Percentiles rank a stretch among this genome's conserved stretches.
Conservation (phyloP, 30 jellyfish, hydroid and myxozoan species). For the Hydractinia symbiolongicarpus region DNA sequence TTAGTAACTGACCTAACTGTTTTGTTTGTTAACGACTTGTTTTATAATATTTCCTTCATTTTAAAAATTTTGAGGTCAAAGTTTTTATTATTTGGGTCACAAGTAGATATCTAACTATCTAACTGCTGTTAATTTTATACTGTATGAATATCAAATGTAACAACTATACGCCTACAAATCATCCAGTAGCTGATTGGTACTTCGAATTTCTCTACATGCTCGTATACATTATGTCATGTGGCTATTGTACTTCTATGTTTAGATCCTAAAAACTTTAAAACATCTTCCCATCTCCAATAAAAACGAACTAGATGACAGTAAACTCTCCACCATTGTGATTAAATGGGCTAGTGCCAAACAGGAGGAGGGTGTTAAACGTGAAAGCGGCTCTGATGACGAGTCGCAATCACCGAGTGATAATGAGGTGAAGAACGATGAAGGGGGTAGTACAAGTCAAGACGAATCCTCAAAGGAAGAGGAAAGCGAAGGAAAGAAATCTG, state of each 20-base stretch:
- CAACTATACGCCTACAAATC: too few relatives aligned
- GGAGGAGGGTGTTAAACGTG: slow-evolving; percentile 10
- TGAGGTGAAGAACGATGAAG: slow-evolving; percentile 41
- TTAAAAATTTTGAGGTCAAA: too few relatives aligned
- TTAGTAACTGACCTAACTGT: too few relatives aligned
- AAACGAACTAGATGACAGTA: slow-evolving; percentile 88
- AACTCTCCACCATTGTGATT: slow-evolving; percentile 50
- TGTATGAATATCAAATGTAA: too few relatives aligned
- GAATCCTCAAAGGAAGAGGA: slow-evolving; percentile 26
- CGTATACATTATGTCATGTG: not conserved
- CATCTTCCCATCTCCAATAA: slow-evolving; percentile 86
- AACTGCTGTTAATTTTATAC: too few relatives aligned
- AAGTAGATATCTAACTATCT: too few relatives aligned
- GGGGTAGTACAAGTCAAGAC: slow-evolving; percentile 7
- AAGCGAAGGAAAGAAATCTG: not conserved
- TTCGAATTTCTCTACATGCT: too few relatives aligned
- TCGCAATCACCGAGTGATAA: slow-evolving; percentile 81
- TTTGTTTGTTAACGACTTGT: too few relatives aligned
- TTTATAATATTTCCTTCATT: too few relatives aligned
- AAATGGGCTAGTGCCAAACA: slow-evolving; percentile 65
- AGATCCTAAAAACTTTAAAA: slow-evolving; percentile 76
- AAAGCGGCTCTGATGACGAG: slow-evolving; percentile 53
- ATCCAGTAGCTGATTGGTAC: too few relatives aligned
- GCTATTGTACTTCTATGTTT: not conserved
- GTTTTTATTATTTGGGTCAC: too few relatives aligned